Base-by-base conservation (phyloP, 2,888 invertebrate species). In the Macrophya alboannulata region DNA sequence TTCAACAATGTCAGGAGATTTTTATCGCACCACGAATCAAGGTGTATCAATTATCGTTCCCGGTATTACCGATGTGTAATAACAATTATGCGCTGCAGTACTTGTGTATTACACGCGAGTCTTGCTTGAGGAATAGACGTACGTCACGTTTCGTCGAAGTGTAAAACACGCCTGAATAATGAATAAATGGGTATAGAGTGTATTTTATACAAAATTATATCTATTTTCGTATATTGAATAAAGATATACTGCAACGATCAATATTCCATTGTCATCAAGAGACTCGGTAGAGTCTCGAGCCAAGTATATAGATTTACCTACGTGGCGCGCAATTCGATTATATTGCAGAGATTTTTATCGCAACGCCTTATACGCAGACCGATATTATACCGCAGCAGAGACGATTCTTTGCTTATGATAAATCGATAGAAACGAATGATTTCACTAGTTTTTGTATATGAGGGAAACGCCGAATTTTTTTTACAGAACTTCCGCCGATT, bases 141-240 rank as follows among this genome's bases (percentile, higher is more conserved):
- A 25, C 62, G 62, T 62, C 62, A 62, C 62, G 62, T 10, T 62
- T 25, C 62, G 62, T 25, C 62, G 62, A 12, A 62, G 17, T 51
- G 51, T 51, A 51, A 62, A 62, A 62, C n/a, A 62, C 10, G 25
- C n/a, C n/a, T 62, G 62, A 62, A 62, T n/a, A 62, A 25, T 62
- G 25, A n/a, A 62, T 62, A 62, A 62, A n/a, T 62, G 9, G 12
- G 51, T 51, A 25, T 62, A 25, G 9, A n/a, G n/a, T n/a, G n/a
- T n/a, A n/a, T n/a, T n/a, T 10, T 48, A 48, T 31, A 48, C 48
- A 48, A n/a, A n/a, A n/a, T n/a, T n/a, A n/a, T n/a, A n/a, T n/a
- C 25, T 25, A 25, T 62, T 25, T 62, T 62, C 25, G 25, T 62
- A 17, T 55, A 62, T 62, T 25, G 25, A 62, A 21, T 25, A 25